These are phyloP conservation scores for Eretmochelys imbricata DNA, from an alignment of 2,113 vertebrate species.

Conservation along the genomic window DNA sequence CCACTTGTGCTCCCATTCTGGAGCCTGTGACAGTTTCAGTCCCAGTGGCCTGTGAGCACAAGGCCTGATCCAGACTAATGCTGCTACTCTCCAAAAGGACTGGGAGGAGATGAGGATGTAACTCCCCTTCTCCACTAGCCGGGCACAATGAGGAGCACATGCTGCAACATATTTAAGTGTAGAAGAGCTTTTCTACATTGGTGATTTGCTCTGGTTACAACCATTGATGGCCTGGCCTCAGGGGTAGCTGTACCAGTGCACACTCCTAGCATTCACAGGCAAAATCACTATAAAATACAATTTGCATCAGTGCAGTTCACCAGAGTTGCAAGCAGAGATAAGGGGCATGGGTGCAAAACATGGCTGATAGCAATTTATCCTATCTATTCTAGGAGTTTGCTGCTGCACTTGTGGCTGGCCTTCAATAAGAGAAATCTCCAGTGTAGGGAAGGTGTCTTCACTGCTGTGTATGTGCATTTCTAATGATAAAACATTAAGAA, in stretches of 20 bases:
- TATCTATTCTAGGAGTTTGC: fast-evolving
- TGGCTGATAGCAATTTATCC: fast-evolving
- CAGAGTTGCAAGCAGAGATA: fast-evolving
- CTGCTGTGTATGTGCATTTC: background rate
- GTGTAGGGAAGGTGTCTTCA: fast-evolving
- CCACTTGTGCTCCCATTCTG: background rate
- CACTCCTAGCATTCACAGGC: fast-evolving
- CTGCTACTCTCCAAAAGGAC: fast-evolving
- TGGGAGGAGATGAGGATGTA: background rate
- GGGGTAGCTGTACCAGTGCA: background rate
- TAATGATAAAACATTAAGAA: background rate
- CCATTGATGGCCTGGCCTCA: background rate
- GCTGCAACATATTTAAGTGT: fast-evolving
- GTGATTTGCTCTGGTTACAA: background rate
- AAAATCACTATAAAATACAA: background rate
- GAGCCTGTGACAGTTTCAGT: background rate
- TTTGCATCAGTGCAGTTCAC: fast-evolving
- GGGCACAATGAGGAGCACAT: background rate
- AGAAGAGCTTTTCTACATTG: background rate
- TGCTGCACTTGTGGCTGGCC: too few relatives aligned
- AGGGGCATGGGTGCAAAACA: fast-evolving
- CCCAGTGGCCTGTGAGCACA: background rate
- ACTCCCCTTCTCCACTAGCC: background rate
- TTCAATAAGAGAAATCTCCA: fast-evolving
- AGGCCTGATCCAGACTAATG: background rate